A percentile compares a stretch with the other conserved stretches of the same genome.
Conservation (phyloP, 1,140 invertebrate genomes). For the Euwallacea fornicatus region DNA sequence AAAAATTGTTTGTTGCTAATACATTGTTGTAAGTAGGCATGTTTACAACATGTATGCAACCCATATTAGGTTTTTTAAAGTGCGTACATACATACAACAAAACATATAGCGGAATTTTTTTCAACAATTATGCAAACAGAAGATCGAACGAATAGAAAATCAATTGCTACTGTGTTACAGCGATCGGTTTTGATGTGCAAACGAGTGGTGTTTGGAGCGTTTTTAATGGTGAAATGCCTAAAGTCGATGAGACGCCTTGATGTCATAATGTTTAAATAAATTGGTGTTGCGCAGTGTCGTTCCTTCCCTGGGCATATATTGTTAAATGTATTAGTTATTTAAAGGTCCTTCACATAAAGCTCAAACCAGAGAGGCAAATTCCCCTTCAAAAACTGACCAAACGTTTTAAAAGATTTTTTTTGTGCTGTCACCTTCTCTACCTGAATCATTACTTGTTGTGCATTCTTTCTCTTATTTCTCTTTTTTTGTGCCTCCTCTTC, state of each 20-base stretch:
- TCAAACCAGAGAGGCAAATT: constrained; percentile 42
- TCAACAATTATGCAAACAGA: too few relatives aligned
- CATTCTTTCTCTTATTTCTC: too few relatives aligned
- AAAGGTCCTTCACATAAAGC: constrained; percentile 34
- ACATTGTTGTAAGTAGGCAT: too few relatives aligned
- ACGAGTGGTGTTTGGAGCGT: not conserved
- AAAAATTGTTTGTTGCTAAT: too few relatives aligned
- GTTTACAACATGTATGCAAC: too few relatives aligned
- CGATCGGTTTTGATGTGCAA: not conserved
- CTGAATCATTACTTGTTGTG: constrained; percentile 23
- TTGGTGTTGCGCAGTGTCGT: not conserved
- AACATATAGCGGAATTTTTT: too few relatives aligned
- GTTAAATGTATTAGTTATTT: not conserved
- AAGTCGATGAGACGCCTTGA: not conserved
- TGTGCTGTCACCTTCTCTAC: constrained; percentile 36
- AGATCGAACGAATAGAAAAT: too few relatives aligned
- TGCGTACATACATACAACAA: too few relatives aligned
- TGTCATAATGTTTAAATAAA: not conserved
- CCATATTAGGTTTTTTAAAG: too few relatives aligned
- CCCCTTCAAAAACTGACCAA: constrained; percentile 31
- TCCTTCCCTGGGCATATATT: not conserved
- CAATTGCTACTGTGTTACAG: too few relatives aligned
- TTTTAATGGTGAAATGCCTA: not conserved
- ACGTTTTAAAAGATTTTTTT: constrained; percentile 40
- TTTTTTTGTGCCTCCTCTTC: too few relatives aligned